Base-by-base conservation (phyloP, 2,797 vertebrate species). In the Serranus cabrilla region DNA sequence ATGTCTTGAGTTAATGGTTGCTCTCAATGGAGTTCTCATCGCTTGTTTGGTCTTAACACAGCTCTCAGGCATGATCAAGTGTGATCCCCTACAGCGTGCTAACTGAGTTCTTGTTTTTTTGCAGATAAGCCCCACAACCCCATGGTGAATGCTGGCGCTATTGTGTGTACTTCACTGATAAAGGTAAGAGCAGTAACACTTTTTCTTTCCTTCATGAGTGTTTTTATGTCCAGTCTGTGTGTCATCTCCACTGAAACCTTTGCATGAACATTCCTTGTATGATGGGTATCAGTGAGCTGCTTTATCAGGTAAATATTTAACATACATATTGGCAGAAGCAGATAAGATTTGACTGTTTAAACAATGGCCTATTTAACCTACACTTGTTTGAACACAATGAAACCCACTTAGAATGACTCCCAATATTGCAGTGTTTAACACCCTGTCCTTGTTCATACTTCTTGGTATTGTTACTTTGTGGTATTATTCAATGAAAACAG, bases 91-190 rank as follows among this genome's bases (percentile, higher is more conserved):
- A 1, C 49, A 14, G 12, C 3, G 3, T 14, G 16, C 73, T 84
- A 76, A 90, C 59, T 20, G 12, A 45, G 7, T 64, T 74, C 65
- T 54, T 51, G 42, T 80, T 87, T 58, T 93, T 92, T 94, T 89
- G 45, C 95, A 99, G 98, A 99, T 93, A 98, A 96, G 84, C 98
- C 98, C 71, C 98, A 99, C 92, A 99, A 99, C 91, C 98, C 98
- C 79, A 99, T 99, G 98, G 98, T 99, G 94, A 99, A 99, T 73
- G 98, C 98, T 51, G 98, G 98, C 56, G 98, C 98, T 61, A 99
- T 99, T 86, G 98, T 99, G 86, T 94, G 99, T 71, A 99, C 98
- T 3, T 99, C 98, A 55, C 96, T 99, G 89, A 98, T 99, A 91
- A 97, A 99, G 98, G 98, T 99, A 97, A 97, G 93, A 85, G 31